Evolutionary conservation across 2,888 invertebrate genomes (phyloP), one percentile per base, ranked within the genome.

Genomic region (Meandrusa payeni): DNA sequence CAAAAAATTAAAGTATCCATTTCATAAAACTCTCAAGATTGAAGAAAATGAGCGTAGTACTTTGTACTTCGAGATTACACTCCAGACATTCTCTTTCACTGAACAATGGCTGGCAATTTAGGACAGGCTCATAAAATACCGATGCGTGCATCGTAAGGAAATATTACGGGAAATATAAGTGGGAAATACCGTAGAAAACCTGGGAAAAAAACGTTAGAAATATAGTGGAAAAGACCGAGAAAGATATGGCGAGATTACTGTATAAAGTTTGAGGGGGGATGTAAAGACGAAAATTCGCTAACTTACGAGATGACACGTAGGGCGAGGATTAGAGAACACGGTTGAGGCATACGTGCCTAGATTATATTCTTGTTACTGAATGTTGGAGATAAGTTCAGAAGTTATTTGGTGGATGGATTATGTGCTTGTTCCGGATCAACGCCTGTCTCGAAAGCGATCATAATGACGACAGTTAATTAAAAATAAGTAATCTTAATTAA

Each of bases 41-140:
- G 32, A 26, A 19, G 17, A 32, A 31, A 5, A 24, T 31, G 11
- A 31, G n/a, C 9, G 20, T 13, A 13, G 29, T 15, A 17, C 17
- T 24, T 15, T n/a, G n/a, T n/a, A n/a, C n/a, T n/a, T n/a, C 22
- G 23, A 31, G 40, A 40, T 40, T 40, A 40, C 38, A 10, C 9
- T 10, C 24, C 20, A 39, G 31, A 40, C 40, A 15, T 39, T 41
- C 32, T 7, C 32, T 32, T 12, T 6, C 40, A 19, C 12, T 26
- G 31, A 32, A 41, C 40, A 41, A 41, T 32, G 32, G 33, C 22
- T 28, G 20, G 34, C 27, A 33, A 41, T 34, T 28, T 34, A 34
- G 33, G 20, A 34, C 33, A n/a, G 13, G 10, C 20, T 41, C 33
- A 32, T 41, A 41, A 41, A 41, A 41, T 28, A 24, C 33, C 41